Base-by-base conservation (phyloP, 1,140 invertebrate species). In the Thrips palmi region DNA sequence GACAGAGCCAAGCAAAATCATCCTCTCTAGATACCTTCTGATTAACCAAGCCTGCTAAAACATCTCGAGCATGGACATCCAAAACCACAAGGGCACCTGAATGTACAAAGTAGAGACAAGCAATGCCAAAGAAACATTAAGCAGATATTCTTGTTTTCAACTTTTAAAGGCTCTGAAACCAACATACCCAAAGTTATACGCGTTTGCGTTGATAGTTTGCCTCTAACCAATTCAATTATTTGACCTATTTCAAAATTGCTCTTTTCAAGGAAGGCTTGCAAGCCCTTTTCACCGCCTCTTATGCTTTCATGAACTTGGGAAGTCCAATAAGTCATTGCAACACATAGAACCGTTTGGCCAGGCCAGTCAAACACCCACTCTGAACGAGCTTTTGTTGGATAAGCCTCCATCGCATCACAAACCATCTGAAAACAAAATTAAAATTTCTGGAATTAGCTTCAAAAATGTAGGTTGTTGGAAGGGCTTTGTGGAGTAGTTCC, bases 1-100 rank as follows among this genome's bases (percentile, higher is more conserved):
- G 79, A 52, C 78, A 83, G 3, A 93, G 59, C 92, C 92, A 97
- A 36, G 81, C 71, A 53, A 96, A 94, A 50, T 94, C 87, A 44
- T 78, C 73, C 29, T 77, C 66, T 23, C 63, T 65, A 4, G 50
- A 54, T 1, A 92, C 74, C 30, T 72, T 64, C 20, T 73, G 65
- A 0, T 71, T 60, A 11, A 77, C 71, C 5, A 94, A 58, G 24
- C 71, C 65, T 18, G 68, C 63, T 3, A 93, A 56, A 1, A 92
- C 82, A 58, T 94, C 88, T 48, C 85, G 62, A 1, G 85, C 81
- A 56, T 97, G 88, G 0, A 94, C 88, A 54, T 94, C 88, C 32
- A 94, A 53, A 3, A 93, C 86, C 28, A 96, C 81, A 33, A 94
- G 55, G 2, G 84, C 81, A 32, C 83, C 77, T 78, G 47, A 22